Evolutionary conservation across 2,113 vertebrate species (phyloP), one percentile per base, ranked within the genome.

Genomic region (Gorsachius goisagi): DNA sequence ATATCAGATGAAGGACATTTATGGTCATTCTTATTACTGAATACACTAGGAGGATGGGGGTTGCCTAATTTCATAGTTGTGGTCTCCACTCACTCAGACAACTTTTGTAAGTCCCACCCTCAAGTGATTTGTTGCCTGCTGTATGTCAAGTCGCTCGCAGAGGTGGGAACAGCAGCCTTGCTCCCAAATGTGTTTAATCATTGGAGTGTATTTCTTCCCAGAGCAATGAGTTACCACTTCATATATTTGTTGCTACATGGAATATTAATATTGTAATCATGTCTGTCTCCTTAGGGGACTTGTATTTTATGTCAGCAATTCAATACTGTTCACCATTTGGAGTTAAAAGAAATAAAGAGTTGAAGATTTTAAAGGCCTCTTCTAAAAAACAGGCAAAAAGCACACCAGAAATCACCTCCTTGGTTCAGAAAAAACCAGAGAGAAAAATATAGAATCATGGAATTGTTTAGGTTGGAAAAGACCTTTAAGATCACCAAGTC

Each of bases 181-280:
- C 60, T 84, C 95, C 83, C 83, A 95, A 74, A 91, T 85, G 76
- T 41, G 53, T 72, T 95, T 82, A 93, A 92, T 85, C 92, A 91
- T 73, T 3, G 6, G 72, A 80, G 44, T 90, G 47, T 80, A 47
- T 90, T 95, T 95, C 68, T 79, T 95, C 66, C 92, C 71, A 89
- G 58, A 94, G 74, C 89, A 95, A 76, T 78, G 89, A 93, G 86
- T 85, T 96, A 87, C 94, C 77, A 88, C 87, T 94, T 85, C 41
- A 66, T 76, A 44, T 73, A 89, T 95, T 96, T 95, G 87, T 77
- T 96, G 69, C 69, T 88, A 88, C 87, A 87, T 77, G 59, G 91
- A 95, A 96, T 97, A 95, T 97, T 97, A 95, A 96, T 96, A 95
- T 88, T 85, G 84, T 79, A 97, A 96, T 95, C 92, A 62, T 87